phyloP scores from a whole-genome alignment of 2,888 invertebrate genomes.

The Athalia cordata region DNA sequence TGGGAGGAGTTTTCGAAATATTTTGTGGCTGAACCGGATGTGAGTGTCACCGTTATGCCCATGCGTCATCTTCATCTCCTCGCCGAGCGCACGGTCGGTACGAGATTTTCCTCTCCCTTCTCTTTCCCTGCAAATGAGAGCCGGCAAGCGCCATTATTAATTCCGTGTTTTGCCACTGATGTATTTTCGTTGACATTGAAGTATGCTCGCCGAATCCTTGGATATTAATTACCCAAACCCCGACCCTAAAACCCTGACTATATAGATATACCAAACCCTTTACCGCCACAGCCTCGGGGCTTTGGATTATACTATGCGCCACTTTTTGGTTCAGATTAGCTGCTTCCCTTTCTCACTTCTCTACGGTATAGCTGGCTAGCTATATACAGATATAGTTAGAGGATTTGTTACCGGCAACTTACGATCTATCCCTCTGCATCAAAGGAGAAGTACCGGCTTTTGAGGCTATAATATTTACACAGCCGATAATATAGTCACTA shows the following conservation, averaged over 20 bases:
- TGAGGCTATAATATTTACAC: too few relatives aligned
- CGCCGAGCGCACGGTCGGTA: too few relatives aligned
- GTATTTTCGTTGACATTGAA: slow-evolving; percentile 55
- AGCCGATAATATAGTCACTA: too few relatives aligned
- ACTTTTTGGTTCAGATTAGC: neutral
- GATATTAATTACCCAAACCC: slow-evolving; percentile 23
- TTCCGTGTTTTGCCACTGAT: slow-evolving; percentile 55
- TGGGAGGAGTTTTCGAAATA: neutral
- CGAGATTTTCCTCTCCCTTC: too few relatives aligned
- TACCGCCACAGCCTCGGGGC: neutral
- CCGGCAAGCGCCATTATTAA: slow-evolving; percentile 55
- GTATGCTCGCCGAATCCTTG: slow-evolving; percentile 32
- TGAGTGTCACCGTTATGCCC: slow-evolving; percentile 61
- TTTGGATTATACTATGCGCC: neutral
- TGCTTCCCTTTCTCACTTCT: neutral
- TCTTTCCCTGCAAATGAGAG: neutral
- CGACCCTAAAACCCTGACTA: neutral
- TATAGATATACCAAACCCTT: neutral
- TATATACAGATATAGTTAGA: too few relatives aligned
- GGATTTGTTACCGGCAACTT: too few relatives aligned
- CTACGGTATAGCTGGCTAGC: neutral
- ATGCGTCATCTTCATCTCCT: slow-evolving; percentile 61
- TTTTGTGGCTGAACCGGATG: slow-evolving; percentile 57
- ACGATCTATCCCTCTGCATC: neutral
- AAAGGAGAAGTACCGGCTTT: neutral